Evolutionary conservation across 2,797 vertebrate species (phyloP).

Genomic region (Amazonetta brasiliensis): DNA sequence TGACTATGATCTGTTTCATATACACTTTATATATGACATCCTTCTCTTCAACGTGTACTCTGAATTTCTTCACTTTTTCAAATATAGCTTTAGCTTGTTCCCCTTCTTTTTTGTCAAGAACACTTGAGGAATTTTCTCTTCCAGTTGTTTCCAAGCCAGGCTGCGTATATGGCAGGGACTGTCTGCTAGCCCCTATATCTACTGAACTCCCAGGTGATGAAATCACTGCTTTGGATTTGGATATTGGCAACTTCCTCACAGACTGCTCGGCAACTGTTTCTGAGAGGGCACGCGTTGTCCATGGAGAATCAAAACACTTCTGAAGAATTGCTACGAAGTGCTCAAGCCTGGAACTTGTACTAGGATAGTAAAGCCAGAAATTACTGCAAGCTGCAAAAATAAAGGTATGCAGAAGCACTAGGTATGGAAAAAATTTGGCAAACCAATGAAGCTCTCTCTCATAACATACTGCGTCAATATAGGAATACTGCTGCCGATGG

Average conservation of each 20-base stretch:
- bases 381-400: conserved; percentile 86
- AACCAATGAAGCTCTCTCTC: conserved; percentile 87
- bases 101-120: conserved; percentile 85
- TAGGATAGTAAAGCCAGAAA: conserved; percentile 87
- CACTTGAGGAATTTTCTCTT: conserved; percentile 81
- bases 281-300: conserved; percentile 85
- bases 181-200: conserved; percentile 74
- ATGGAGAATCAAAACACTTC: conserved; percentile 86
- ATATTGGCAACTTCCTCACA: conserved; percentile 70
- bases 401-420: conserved; percentile 86
- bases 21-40: conserved; percentile 84
- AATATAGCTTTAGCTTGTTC: conserved; percentile 88
- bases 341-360: conserved; percentile 84
- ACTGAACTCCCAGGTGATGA: conserved; percentile 72
- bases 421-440: conserved; percentile 86
- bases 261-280: conserved; percentile 85
- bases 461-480: conserved; percentile 85
- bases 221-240: conserved; percentile 76
- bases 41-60: conserved; percentile 83
- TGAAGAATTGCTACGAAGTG: conserved; percentile 86
- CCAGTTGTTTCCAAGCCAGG: conserved; percentile 78
- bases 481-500: conserved; percentile 85
- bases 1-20: conserved; percentile 84
- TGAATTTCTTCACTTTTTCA: conserved; percentile 85
- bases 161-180: conserved; percentile 74